Evolutionary conservation across 1,140 invertebrate genomes (phyloP), one percentile per base, ranked within the genome.

Genomic region (Halictus rubicundus): DNA sequence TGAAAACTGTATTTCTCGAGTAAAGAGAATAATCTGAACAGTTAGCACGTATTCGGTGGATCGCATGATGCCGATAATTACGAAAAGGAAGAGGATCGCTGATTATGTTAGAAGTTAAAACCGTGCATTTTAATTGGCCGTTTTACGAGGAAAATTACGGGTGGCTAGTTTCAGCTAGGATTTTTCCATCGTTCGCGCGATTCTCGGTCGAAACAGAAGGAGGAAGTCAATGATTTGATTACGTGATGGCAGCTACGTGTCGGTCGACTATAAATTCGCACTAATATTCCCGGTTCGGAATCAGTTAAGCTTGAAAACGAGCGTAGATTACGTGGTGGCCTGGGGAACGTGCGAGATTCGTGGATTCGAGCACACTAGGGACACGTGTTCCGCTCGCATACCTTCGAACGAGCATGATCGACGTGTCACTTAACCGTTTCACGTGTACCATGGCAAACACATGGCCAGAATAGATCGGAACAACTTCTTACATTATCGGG

Each of bases 311-410:
- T 27, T 16, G 27, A 25, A 60, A 71, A 74, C 21, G 23, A 59
- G 10, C 37, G 12, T 46, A 0, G 52, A 25, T 49, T 68, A 66
- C 21, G 57, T 54, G 59, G 10, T 65, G 37, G 32, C 4, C 46
- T 7, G 14, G 23, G 21, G 61, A 23, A 49, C 39, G 59, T 49
- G 5, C 46, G 46, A 42, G 32, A 76, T 74, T 79, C 63, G 54
- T 60, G 39, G 39, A 72, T 79, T 79, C 54, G 23, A 21, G 39
- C 69, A 37, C 10, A 54, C 32, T 21, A 54, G 25, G 54, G 14
- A 74, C 69, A 60, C 52, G 63, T 73, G 61, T 37, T 64, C 23
- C 54, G n/a, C 25, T 73, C 63, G 77, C 61, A 66, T 60, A 73
- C 25, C 49, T 52, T 9, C 19, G 37, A 46, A 16, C 12, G 19